Evolutionary conservation across 2,888 invertebrate species (phyloP).

Genomic region (Drosophila merina): DNA sequence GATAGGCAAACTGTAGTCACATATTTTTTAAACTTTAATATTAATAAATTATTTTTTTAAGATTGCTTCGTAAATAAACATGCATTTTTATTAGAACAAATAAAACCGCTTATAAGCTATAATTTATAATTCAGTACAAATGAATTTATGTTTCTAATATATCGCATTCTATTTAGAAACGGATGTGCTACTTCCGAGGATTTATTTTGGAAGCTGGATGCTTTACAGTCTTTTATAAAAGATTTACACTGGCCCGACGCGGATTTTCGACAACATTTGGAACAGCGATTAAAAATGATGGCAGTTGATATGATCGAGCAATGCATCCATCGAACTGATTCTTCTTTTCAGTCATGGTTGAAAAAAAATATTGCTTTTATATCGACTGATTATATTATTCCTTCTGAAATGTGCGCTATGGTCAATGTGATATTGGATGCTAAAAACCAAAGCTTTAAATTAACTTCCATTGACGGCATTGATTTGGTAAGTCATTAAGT

Average conservation of each 20-base stretch:
- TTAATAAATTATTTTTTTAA: background rate
- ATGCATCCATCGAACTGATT: conserved; percentile 95
- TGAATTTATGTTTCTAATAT: background rate
- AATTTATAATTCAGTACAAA: background rate
- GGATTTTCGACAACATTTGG: conserved; percentile 97
- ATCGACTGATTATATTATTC: conserved; percentile 98
- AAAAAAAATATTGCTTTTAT: conserved; percentile 96
- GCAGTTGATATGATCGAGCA: conserved; percentile 99
- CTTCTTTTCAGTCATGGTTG: conserved; percentile 95
- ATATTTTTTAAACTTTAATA: background rate
- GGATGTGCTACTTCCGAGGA: conserved; percentile 99
- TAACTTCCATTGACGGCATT: conserved; percentile 97
- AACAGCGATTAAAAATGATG: conserved; percentile 98
- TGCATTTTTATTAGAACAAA: background rate
- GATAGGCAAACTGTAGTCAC: background rate
- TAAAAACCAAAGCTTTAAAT: conserved; percentile 97
- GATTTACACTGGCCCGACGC: conserved; percentile 99
- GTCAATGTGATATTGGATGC: conserved; percentile 99
- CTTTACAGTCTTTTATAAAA: conserved; percentile 98
- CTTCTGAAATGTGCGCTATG: conserved; percentile 99
- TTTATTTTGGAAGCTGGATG: conserved; percentile 99
- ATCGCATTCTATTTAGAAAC: conserved; percentile 86
- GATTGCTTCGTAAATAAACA: conserved; percentile 8
- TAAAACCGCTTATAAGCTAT: background rate
- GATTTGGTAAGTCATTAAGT: conserved; percentile 91